phyloP scores from a whole-genome alignment of 2,113 vertebrate genomes.

The Salvelinus fontinalis region DNA sequence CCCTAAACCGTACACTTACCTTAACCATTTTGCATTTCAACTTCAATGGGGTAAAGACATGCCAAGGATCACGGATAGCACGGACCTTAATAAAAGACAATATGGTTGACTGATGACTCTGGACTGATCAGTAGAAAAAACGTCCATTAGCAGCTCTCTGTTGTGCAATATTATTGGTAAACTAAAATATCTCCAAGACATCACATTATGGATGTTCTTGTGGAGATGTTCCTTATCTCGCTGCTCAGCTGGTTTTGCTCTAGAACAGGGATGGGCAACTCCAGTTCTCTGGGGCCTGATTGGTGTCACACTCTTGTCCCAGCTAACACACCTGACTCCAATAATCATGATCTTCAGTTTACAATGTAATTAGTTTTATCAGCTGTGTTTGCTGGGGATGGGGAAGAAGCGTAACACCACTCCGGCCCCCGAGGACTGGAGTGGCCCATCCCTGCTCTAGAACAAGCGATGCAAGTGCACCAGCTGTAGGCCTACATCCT shows the following conservation, averaged over 20 bases:
- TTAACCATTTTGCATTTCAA: too few species aligned
- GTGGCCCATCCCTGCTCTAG: not conserved
- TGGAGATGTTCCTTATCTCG: constrained; percentile 52
- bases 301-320: too few species aligned
- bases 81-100: not conserved
- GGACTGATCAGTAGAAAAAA: constrained; percentile 37
- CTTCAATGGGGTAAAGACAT: too few species aligned
- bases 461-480: constrained; percentile 27
- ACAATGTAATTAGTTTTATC: too few species aligned
- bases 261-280: not conserved
- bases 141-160: constrained; percentile 26
- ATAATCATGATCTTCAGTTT: too few species aligned
- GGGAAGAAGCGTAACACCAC: too few species aligned
- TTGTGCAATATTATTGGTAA: constrained; percentile 54
- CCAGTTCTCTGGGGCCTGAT: too few species aligned
- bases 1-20: too few species aligned
- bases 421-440: too few species aligned
- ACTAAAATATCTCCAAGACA: constrained; percentile 59
- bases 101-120: constrained; percentile 22
- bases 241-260: constrained; percentile 40
- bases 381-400: too few species aligned
- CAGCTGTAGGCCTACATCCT: constrained; percentile 21
- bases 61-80: too few species aligned
- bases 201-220: constrained; percentile 52
- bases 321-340: too few species aligned